A percentile compares a stretch with the other conserved stretches of the same genome.
These are phyloP conservation scores for Zaprionus obscuricornis DNA, from an alignment of 2,888 invertebrate genomes.

Conservation along the genomic window DNA sequence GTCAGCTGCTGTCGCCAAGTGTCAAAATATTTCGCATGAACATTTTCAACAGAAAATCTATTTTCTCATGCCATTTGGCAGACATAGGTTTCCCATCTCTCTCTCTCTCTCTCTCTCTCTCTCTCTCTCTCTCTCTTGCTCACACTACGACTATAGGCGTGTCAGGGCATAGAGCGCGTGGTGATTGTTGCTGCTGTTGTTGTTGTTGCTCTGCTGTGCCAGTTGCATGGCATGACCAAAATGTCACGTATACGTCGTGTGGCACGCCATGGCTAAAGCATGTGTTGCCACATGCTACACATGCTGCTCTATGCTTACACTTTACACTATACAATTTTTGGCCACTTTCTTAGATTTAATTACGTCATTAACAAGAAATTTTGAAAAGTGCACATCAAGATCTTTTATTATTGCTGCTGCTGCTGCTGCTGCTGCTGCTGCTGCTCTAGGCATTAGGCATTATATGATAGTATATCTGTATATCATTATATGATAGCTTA, in stretches of 20 bases:
- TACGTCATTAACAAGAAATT: conserved; percentile 74
- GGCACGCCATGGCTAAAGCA: conserved; percentile 57
- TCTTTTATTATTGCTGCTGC: conserved; percentile 26
- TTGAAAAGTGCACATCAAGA: conserved; percentile 66
- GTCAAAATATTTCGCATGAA: conserved; percentile 74
- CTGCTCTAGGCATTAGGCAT: too few relatives aligned
- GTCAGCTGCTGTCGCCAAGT: conserved; percentile 76
- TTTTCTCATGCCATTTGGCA: conserved; percentile 72
- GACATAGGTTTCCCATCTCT: too few relatives aligned
- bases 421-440: too few relatives aligned
- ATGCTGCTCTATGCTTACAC: not conserved
- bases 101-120: too few relatives aligned
- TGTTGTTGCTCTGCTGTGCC: conserved; percentile 40
- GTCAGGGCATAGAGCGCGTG: not conserved
- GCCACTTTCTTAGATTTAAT: conserved; percentile 29
- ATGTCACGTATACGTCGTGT: conserved; percentile 79
- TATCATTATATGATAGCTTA: too few relatives aligned
- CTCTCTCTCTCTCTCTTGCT: not conserved
- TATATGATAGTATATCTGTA: too few relatives aligned
- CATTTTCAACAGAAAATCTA: conserved; percentile 61
- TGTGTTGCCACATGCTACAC: conserved; percentile 28
- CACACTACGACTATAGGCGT: too few relatives aligned
- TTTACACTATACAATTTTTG: not conserved
- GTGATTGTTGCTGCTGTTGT: not conserved
- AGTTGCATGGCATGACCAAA: conserved; percentile 63